Evolutionary conservation across 2,888 invertebrate species (phyloP), one percentile per base, ranked within the genome.

Genomic region (Netelia melanura): DNA sequence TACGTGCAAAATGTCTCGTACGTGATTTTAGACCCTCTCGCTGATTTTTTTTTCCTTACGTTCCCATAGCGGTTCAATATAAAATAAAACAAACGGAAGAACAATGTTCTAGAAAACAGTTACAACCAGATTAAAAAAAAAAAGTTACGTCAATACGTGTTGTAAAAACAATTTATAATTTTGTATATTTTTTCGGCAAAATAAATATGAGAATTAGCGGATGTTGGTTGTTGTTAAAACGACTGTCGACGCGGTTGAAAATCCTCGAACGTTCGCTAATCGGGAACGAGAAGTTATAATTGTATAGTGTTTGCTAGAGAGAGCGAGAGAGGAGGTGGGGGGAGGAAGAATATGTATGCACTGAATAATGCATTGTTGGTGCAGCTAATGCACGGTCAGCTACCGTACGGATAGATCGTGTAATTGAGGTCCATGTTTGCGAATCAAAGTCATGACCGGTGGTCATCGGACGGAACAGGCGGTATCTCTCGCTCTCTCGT

Each of bases 281-380:
- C 30, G 30, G 6, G 30, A 30, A 30, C 5, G 30, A 30, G 6
- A 30, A 30, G 30, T 30, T 54, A 70, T 70, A 78, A 54, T 61
- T 54, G 30, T 78, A 78, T 48, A 78, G 68, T 58, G 58, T 48
- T 68, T 62, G 65, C 48, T 67, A 62, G 58, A 58, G 25, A 56
- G 30, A 25, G 25, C 2, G 25, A 25, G 44, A 68, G 70, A 64
- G 72, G 44, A 17, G 17, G 17, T 17, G 68, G 74, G 67, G 67
- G 67, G 11, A 25, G 56, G 54, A 30, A 54, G 8, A 52, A 70
- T 82, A 68, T 89, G 87, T 89, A 84, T 87, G 84, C 87, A 83
- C 91, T 92, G 93, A 93, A 93, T 93, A 93, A 93, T 93, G 93
- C 92, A 93, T 93, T 93, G 93, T 93, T 93, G 93, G 92, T 93